phyloP scores from a whole-genome alignment of 2,797 vertebrate species.

The Pseudochirops cupreus region DNA sequence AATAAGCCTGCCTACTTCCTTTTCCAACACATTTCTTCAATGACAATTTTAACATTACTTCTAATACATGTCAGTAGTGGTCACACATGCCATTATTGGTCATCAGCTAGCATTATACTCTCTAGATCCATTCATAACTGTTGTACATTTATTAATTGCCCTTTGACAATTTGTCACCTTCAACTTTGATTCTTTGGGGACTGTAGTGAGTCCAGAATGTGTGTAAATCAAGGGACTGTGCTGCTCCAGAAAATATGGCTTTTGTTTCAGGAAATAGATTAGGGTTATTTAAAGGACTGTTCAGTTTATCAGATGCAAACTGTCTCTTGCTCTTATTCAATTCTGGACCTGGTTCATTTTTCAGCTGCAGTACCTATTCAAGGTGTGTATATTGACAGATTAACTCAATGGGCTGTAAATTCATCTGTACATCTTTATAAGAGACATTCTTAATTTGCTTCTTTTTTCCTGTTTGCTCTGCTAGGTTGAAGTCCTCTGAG shows the following conservation, averaged over 20 bases:
- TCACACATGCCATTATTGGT: not conserved
- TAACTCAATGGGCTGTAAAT: not conserved
- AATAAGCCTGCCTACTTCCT: not conserved
- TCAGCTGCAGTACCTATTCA: not conserved
- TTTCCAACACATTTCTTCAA: not conserved
- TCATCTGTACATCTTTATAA: too few species aligned
- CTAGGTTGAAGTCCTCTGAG: too few species aligned
- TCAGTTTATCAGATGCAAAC: too few species aligned
- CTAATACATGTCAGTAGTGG: not conserved
- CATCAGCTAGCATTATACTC: not conserved
- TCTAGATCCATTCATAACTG: not conserved
- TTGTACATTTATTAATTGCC: not conserved
- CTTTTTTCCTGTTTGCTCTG: not conserved
- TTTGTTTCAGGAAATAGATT: not conserved
- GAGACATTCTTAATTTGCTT: not conserved
- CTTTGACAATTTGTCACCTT: not conserved
- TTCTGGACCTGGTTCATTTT: not conserved
- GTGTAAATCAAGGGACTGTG: not conserved
- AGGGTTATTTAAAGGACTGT: not conserved
- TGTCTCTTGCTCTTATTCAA: not conserved
- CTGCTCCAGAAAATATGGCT: not conserved
- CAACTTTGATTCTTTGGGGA: not conserved
- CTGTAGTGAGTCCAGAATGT: not conserved
- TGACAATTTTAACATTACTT: not conserved
- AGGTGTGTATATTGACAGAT: not conserved